A percentile compares a stretch with the other conserved stretches of the same genome.
Evolutionary conservation across 2,888 invertebrate genomes (phyloP).

Genomic region (Megamerina dolium): DNA sequence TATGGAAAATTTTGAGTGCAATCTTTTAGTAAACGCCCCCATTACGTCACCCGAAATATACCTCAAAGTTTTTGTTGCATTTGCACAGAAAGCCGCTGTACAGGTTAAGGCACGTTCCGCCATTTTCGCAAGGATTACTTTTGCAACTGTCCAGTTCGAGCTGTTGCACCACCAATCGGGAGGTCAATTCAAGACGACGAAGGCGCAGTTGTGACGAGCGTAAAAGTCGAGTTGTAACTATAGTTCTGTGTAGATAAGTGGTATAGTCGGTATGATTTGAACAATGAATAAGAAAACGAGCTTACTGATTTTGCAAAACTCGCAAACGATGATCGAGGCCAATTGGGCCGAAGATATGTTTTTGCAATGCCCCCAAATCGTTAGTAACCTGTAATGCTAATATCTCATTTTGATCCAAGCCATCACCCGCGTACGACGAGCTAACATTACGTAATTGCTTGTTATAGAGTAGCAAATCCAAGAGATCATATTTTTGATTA

Average conservation of each 20-base stretch:
- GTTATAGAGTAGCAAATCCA: slow-evolving; percentile 30
- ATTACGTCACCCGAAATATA: slow-evolving; percentile 43
- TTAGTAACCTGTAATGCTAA: slow-evolving; percentile 50
- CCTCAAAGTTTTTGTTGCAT: slow-evolving; percentile 75
- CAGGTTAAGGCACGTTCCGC: slow-evolving; percentile 71
- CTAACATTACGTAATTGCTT: too few relatives aligned
- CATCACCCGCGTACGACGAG: slow-evolving; percentile 10
- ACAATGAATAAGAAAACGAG: too few relatives aligned
- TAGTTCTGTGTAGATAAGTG: too few relatives aligned
- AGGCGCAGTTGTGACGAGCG: slow-evolving; percentile 46
- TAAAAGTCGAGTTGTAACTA: slow-evolving; percentile 27
- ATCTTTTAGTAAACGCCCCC: neutral
- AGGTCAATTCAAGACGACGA: slow-evolving; percentile 46
- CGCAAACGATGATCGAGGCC: slow-evolving; percentile 26
- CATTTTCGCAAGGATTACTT: slow-evolving; percentile 74
- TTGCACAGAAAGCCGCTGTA: slow-evolving; percentile 67
- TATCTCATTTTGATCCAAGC: slow-evolving; percentile 15
- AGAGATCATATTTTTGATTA: slow-evolving; percentile 64
- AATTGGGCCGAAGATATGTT: slow-evolving; percentile 23
- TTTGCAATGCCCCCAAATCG: slow-evolving; percentile 56
- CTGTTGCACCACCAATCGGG: slow-evolving; percentile 34
- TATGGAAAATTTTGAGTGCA: slow-evolving; percentile 13
- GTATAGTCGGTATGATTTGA: too few relatives aligned
- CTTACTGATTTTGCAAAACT: slow-evolving; percentile 32
- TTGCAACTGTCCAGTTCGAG: slow-evolving; percentile 59